phyloP scores from a whole-genome alignment of 2,113 vertebrate genomes.

The Nematolebias whitei region DNA sequence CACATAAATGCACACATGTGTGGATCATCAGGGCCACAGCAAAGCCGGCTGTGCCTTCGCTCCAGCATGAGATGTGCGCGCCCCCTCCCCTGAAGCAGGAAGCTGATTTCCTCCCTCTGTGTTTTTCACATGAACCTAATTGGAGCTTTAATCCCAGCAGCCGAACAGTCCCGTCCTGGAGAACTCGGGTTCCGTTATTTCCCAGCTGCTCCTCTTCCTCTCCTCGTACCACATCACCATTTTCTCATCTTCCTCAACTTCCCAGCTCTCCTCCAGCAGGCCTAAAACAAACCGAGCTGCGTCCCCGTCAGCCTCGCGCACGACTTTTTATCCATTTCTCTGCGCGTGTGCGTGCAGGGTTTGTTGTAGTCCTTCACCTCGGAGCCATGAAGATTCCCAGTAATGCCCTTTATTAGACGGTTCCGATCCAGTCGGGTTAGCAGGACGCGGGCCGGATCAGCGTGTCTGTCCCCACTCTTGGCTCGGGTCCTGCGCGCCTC shows the following conservation, averaged over 20 bases:
- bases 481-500: conserved; percentile 70
- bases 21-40: conserved; percentile 73
- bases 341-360: conserved; percentile 34
- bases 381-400: conserved; percentile 50
- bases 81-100: conserved; percentile 69
- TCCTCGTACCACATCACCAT: conserved; percentile 78
- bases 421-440: conserved; percentile 47
- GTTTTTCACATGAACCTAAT: conserved; percentile 77
- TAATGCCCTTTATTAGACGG: too few relatives aligned
- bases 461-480: conserved; percentile 73
- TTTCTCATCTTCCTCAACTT: conserved; percentile 70
- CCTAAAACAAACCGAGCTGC: conserved; percentile 52
- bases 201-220: conserved; percentile 55
- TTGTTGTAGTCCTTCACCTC: conserved; percentile 67
- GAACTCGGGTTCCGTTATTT: conserved; percentile 68
- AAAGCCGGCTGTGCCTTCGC: conserved; percentile 66
- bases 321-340: conserved; percentile 74
- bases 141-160: conserved; percentile 65
- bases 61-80: conserved; percentile 59
- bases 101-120: conserved; percentile 77
- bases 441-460: conserved; percentile 71
- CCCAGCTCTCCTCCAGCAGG: conserved; percentile 68
- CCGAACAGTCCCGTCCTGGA: conserved; percentile 39
- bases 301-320: conserved; percentile 65
- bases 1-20: conserved; percentile 46